Evolutionary conservation across 2,113 vertebrate species (phyloP), one percentile per base, ranked within the genome.

Genomic region (Thinocorus orbignyianus): DNA sequence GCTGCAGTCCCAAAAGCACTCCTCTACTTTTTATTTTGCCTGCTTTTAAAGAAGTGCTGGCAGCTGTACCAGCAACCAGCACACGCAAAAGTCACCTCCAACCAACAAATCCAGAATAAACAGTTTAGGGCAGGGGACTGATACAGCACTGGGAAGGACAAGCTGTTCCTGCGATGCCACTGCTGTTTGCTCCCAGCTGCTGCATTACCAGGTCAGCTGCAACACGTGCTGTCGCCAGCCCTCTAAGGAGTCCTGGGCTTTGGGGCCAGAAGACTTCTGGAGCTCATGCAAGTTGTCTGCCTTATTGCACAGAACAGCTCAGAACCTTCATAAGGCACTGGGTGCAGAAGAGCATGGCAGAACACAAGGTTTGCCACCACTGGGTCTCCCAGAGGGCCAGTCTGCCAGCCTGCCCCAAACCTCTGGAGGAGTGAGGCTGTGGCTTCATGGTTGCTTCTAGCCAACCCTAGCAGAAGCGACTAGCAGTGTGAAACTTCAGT

Each of bases 321-420:
- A 28, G 49, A 86, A 68, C 16, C 16, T 19, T 48, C 10, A 1
- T 13, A 54, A 60, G 8, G 22, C 24, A 41, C 6, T 0, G 7
- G 28, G 15, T 17, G 19, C 51, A 74, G 51, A 74, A n/a, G 3
- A 73, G n/a, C 8, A 4, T 5, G 19, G 55, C 65, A 87, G 31
- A 82, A 31, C 49, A 9, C 0, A 65, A 2, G 10, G 5, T 58
- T 78, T 83, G n/a, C 33, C 62, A 44, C 58, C 0, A 0, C 3
- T 37, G 1, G 6, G 24, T 7, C 16, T 68, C 20, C 11, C 61
- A 14, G 5, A 2, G 7, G 25, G 11, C 33, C 2, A 5, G 7
- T 77, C 68, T 81, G 46, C 35, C 51, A 85, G 70, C 51, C 26
- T 72, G 24, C 41, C 64, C 73, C 39, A 57, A 42, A 78, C 54